Evolutionary conservation across 2,113 vertebrate species (phyloP).

Genomic region (Takifugu bimaculatus): DNA sequence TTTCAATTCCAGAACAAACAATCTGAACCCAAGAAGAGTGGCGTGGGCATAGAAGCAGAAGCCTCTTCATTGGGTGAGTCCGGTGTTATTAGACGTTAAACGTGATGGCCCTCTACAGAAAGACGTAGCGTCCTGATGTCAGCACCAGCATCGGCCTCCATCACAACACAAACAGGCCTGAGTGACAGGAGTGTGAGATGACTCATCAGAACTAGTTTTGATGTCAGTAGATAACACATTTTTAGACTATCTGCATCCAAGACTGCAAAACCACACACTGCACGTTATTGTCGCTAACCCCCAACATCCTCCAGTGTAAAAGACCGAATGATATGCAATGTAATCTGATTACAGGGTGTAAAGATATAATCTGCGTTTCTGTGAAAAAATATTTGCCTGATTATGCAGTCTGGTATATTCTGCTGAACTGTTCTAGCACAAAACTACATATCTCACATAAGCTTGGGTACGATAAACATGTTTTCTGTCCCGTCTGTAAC

Average conservation of each 20-base stretch:
- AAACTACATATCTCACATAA: too few relatives aligned
- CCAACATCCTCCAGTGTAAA: slow-evolving; percentile 42
- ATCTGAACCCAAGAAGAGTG: slow-evolving; percentile 19
- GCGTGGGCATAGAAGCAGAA: slow-evolving; percentile 13
- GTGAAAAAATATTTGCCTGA: too few relatives aligned
- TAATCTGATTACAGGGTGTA: slow-evolving; percentile 40
- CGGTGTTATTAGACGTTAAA: slow-evolving; percentile 8
- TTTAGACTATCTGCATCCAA: slow-evolving; percentile 39
- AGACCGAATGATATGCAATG: slow-evolving; percentile 22
- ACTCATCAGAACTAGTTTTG: slow-evolving; percentile 5
- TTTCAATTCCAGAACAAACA: slow-evolving; percentile 33
- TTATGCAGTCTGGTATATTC: too few relatives aligned
- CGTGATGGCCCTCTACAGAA: not conserved
- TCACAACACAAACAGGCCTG: not conserved
- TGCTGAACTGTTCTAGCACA: too few relatives aligned
- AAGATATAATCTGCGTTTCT: too few relatives aligned
- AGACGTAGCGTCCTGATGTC: slow-evolving; percentile 5
- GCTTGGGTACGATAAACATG: too few relatives aligned
- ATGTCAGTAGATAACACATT: slow-evolving; percentile 18
- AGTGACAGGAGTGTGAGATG: not conserved
- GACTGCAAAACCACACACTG: slow-evolving; percentile 33
- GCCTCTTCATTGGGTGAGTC: slow-evolving; percentile 52
- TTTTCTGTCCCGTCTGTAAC: too few relatives aligned
- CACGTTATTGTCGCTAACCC: slow-evolving; percentile 31
- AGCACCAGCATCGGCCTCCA: not conserved